These are phyloP conservation scores for Lepidurus arcticus DNA, from an alignment of 1,140 invertebrate species.

Conservation along the genomic window DNA sequence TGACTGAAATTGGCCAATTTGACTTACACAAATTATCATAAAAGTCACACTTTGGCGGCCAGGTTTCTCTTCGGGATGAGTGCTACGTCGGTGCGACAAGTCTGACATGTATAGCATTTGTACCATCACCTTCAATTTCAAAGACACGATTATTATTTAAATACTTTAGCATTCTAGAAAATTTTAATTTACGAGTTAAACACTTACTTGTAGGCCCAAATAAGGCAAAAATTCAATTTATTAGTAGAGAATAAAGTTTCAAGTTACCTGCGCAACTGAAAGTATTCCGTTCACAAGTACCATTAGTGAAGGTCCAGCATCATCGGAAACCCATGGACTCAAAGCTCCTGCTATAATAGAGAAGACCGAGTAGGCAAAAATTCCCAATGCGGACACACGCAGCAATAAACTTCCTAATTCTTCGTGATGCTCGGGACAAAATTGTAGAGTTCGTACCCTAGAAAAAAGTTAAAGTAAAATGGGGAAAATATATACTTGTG, in stretches of 20 bases:
- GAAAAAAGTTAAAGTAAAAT: slow-evolving; percentile 40
- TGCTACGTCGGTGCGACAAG: slow-evolving; percentile 78
- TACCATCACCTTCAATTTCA: slow-evolving; percentile 62
- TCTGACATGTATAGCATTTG: slow-evolving; percentile 94
- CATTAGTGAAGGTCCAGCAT: slow-evolving; percentile 63
- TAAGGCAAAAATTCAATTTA: neutral
- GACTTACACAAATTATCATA: slow-evolving; percentile 59
- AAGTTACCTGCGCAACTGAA: slow-evolving; percentile 67
- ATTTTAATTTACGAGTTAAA: too few species aligned
- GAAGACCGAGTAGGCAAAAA: slow-evolving; percentile 87
- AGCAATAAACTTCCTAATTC: slow-evolving; percentile 83
- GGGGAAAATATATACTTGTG: neutral
- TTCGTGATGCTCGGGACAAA: slow-evolving; percentile 76
- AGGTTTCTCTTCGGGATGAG: slow-evolving; percentile 86
- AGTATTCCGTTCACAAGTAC: slow-evolving; percentile 83
- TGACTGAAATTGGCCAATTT: too few species aligned
- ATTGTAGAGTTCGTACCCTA: slow-evolving; percentile 79
- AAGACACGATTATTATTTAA: too few species aligned
- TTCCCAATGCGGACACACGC: slow-evolving; percentile 81
- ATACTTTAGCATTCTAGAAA: too few species aligned
- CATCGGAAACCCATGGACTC: slow-evolving; percentile 70
- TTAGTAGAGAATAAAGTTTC: slow-evolving; percentile 34
- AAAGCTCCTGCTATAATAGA: slow-evolving; percentile 83
- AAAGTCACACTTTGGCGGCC: slow-evolving; percentile 93
- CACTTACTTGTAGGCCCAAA: too few species aligned